A percentile compares a stretch with the other conserved stretches of the same genome.
phyloP scores from a whole-genome alignment of 2,113 vertebrate genomes.

The Caretta caretta region DNA sequence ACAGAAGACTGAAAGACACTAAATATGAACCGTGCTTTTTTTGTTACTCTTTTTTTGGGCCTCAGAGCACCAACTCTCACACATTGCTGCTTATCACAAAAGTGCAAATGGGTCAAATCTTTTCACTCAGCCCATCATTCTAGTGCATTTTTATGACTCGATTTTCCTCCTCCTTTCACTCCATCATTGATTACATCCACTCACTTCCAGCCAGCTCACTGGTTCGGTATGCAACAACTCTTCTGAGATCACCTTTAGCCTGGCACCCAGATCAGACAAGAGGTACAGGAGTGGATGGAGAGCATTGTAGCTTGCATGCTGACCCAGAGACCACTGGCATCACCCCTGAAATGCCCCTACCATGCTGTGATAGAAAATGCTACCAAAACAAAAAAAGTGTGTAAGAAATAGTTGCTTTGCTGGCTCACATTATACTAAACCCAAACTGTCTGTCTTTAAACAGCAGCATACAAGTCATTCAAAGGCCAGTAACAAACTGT shows the following conservation, averaged over 20 bases:
- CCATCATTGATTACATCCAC: neutral
- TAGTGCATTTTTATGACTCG: neutral
- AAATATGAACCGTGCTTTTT: neutral
- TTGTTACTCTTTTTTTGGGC: neutral
- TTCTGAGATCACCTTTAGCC: neutral
- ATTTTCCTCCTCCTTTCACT: neutral
- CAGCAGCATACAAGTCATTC: neutral
- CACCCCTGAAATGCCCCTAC: neutral
- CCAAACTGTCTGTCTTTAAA: rapidly evolving
- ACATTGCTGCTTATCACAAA: neutral
- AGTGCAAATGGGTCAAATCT: rapidly evolving
- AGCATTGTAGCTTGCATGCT: rapidly evolving
- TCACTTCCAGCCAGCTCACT: neutral
- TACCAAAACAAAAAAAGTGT: neutral
- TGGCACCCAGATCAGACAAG: neutral
- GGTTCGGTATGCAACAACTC: rapidly evolving
- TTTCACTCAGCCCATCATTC: neutral
- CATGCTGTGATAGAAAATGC: rapidly evolving
- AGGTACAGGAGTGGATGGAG: rapidly evolving
- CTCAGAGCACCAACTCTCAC: neutral
- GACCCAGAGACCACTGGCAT: neutral
- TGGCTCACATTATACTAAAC: neutral
- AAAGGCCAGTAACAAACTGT: neutral
- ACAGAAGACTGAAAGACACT: neutral
- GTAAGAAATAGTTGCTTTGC: neutral